Conservation (phyloP, 1,140 invertebrate genomes). For the Drosophila fuyamai region DNA sequence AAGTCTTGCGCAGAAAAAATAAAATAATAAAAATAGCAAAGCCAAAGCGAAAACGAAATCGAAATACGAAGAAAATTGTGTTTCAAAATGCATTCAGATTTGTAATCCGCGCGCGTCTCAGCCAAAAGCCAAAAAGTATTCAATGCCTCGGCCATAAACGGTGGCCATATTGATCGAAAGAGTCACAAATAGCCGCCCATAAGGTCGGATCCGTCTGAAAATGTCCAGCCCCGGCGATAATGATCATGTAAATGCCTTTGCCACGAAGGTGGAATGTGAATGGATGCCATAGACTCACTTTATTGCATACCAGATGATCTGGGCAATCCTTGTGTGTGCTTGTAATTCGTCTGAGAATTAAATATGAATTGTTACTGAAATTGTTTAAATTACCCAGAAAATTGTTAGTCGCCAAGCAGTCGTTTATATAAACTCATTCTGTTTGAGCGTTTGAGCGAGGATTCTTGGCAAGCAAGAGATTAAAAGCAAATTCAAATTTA, state of each 20-base stretch:
- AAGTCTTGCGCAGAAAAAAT: conserved; percentile 46
- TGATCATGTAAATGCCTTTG: conserved; percentile 40
- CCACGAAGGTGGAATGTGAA: conserved; percentile 35
- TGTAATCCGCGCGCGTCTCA: conserved; percentile 59
- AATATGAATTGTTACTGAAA: conserved; percentile 26
- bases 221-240: conserved; percentile 34
- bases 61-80: conserved; percentile 31
- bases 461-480: conserved; percentile 4
- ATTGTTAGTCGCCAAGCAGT: conserved; percentile 1
- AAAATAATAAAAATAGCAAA: conserved; percentile 26
- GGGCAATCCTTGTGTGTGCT: conserved; percentile 16
- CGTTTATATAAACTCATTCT: conserved; percentile 3
- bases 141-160: conserved; percentile 77
- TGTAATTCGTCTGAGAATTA: conserved; percentile 26
- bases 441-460: conserved; percentile 6
- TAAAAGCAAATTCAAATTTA: conserved; percentile 7
- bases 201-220: conserved; percentile 29
- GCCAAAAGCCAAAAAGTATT: conserved; percentile 54
- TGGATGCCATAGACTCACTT: conserved; percentile 1
- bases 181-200: conserved; percentile 14
- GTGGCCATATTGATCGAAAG: conserved; percentile 27
- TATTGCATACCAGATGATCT: conserved; percentile 23
- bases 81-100: conserved; percentile 50
- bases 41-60: conserved; percentile 11
- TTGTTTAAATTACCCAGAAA: conserved; percentile 14